Evolutionary conservation across 2,113 vertebrate genomes (phyloP).

Genomic region (Romanogobio albipinnatus): DNA sequence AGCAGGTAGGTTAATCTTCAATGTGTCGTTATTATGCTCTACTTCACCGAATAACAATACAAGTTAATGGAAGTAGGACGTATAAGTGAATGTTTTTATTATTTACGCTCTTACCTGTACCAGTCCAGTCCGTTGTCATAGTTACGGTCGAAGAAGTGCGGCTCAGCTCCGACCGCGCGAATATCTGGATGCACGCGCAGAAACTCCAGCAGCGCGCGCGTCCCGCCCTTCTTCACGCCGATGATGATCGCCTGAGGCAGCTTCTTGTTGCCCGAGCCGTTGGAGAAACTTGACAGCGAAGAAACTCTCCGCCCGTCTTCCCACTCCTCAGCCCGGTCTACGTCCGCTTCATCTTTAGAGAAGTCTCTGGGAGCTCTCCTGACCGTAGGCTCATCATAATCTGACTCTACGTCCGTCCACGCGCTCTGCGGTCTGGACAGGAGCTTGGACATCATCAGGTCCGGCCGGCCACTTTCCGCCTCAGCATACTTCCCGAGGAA

Average conservation of each 20-base stretch:
- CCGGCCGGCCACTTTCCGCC: constrained; percentile 66
- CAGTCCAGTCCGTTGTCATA: constrained; percentile 88
- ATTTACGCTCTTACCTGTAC: constrained; percentile 80
- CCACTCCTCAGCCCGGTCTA: constrained; percentile 73
- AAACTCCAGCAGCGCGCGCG: constrained; percentile 90
- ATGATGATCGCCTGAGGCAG: constrained; percentile 93
- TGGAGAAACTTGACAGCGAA: constrained; percentile 89
- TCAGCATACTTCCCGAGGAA: constrained; percentile 56
- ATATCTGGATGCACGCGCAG: constrained; percentile 89
- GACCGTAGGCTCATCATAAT: constrained; percentile 73
- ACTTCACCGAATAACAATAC: not conserved
- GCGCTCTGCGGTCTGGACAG: constrained; percentile 70
- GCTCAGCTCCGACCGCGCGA: constrained; percentile 88
- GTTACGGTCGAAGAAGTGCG: constrained; percentile 91
- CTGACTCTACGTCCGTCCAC: constrained; percentile 76
- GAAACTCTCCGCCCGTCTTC: constrained; percentile 65
- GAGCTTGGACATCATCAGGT: constrained; percentile 72
- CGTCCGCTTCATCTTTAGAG: constrained; percentile 68
- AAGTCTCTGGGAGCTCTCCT: constrained; percentile 74
- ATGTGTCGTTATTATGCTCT: not conserved
- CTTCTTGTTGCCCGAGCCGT: constrained; percentile 89
- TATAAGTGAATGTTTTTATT: not conserved
- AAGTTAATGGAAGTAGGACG: not conserved
- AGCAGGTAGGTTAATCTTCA: not conserved
- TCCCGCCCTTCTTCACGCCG: constrained; percentile 93